These are phyloP conservation scores for Sarcophilus harrisii DNA, from an alignment of 2,797 vertebrate species.

Conservation along the genomic window DNA sequence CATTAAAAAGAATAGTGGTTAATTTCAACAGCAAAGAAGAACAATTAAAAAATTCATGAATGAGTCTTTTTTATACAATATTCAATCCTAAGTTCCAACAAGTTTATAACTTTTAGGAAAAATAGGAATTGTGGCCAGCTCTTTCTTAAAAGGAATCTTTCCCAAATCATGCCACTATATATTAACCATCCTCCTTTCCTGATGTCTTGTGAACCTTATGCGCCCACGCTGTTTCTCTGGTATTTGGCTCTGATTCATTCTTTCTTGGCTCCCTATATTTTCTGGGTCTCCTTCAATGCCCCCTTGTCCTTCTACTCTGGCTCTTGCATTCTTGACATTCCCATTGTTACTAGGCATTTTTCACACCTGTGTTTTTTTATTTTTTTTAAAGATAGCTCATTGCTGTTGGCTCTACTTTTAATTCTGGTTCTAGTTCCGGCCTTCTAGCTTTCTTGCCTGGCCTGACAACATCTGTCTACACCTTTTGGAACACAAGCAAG, in stretches of 20 bases:
- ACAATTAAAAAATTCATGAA: background rate
- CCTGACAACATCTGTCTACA: background rate
- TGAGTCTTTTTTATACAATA: background rate
- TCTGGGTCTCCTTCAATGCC: background rate
- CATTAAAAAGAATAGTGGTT: constrained; percentile 19
- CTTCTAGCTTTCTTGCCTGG: background rate
- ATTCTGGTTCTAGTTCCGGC: background rate
- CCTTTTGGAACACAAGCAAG: background rate
- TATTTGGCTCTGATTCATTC: background rate
- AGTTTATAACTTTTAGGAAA: background rate
- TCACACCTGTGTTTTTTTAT: background rate
- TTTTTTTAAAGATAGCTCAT: background rate
- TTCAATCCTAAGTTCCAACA: background rate
- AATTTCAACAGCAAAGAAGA: constrained; percentile 23
- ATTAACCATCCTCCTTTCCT: background rate
- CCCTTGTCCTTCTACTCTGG: background rate
- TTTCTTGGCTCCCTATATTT: background rate
- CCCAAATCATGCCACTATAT: background rate
- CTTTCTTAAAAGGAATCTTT: background rate
- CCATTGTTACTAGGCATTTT: background rate
- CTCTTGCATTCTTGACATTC: background rate
- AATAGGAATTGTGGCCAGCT: background rate
- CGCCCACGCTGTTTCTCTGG: background rate
- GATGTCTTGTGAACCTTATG: background rate
- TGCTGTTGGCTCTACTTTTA: background rate